Conservation (phyloP, 2,113 vertebrate species). For the Propithecus coquereli region DNA sequence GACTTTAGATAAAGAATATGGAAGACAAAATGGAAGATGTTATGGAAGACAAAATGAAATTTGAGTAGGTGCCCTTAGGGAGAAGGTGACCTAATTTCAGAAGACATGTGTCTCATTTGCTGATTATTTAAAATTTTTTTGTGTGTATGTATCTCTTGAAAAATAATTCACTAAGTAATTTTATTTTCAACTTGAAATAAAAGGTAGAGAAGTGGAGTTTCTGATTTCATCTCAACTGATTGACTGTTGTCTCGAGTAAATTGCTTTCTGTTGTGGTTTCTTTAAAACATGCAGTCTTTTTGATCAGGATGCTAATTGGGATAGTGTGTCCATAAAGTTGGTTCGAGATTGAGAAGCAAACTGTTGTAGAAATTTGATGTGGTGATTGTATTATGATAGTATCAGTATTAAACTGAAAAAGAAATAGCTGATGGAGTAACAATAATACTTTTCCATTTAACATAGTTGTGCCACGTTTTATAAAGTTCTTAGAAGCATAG, state of each 20-base stretch:
- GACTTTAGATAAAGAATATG: not conserved
- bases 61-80: not conserved
- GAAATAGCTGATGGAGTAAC: not conserved
- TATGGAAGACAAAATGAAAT: not conserved
- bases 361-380: not conserved
- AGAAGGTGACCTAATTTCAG: not conserved
- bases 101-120: not conserved
- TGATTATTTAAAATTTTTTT: not conserved
- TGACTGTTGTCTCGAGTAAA: not conserved
- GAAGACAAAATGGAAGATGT: not conserved
- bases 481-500: not conserved
- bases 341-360: not conserved
- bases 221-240: not conserved
- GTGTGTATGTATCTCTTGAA: not conserved
- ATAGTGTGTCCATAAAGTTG: not conserved
- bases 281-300: not conserved
- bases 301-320: not conserved
- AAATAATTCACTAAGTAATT: not conserved
- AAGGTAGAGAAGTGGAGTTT: not conserved
- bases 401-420: not conserved
- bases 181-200: not conserved
- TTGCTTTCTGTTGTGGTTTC: not conserved
- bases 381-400: not conserved
- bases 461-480: not conserved
- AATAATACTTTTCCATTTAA: slow-evolving; percentile 10